Evolutionary conservation across 2,797 vertebrate species (phyloP).

Genomic region (Eospalax fontanierii): DNA sequence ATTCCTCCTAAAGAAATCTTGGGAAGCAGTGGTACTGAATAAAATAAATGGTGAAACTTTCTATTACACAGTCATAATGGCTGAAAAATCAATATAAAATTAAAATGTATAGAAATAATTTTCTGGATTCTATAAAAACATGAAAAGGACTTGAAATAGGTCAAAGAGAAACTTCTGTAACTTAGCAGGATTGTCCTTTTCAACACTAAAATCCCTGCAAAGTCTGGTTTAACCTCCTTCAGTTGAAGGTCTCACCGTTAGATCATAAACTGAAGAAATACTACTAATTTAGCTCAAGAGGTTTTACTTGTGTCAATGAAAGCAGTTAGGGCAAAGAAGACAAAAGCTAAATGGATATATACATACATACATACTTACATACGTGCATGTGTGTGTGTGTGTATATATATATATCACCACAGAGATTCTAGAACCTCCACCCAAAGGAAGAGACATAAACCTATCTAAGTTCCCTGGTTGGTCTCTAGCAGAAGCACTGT

Average conservation of each 20-base stretch:
- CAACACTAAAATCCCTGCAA: not conserved
- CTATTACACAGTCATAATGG: not conserved
- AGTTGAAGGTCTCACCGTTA: not conserved
- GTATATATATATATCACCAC: not conserved
- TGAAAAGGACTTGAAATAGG: not conserved
- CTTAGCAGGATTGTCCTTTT: not conserved
- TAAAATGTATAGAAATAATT: not conserved
- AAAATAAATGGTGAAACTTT: slow-evolving; percentile 20
- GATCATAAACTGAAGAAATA: not conserved
- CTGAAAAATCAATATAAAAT: not conserved
- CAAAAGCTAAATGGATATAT: not conserved
- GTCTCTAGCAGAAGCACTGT: not conserved
- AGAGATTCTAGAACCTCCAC: not conserved
- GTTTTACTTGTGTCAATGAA: not conserved
- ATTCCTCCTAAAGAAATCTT: slow-evolving; percentile 16
- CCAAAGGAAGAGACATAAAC: not conserved
- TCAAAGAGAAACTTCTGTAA: not conserved
- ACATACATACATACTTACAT: not conserved
- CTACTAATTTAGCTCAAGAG: slow-evolving; percentile 1
- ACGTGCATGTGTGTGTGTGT: not conserved
- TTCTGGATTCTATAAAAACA: slow-evolving; percentile 12
- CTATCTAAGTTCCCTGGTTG: not conserved
- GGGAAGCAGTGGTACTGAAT: not conserved
- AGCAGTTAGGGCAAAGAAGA: not conserved
- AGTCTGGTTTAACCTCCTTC: not conserved